Conservation (phyloP, 2,888 invertebrate genomes). For the Geophilus truncorum region DNA sequence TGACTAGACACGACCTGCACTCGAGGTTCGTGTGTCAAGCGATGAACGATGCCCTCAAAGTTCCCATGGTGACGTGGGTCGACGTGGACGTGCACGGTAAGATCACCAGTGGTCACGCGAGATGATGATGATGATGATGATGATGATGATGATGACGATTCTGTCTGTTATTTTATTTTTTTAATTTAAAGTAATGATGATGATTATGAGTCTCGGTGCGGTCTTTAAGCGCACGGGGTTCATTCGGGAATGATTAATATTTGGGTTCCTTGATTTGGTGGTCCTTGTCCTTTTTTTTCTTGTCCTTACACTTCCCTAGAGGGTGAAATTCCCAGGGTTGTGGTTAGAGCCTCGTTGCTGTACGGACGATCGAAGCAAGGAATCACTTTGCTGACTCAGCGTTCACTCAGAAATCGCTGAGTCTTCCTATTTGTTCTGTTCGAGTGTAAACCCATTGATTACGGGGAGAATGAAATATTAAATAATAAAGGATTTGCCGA, state of each 20-base stretch:
- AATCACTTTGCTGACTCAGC: background rate
- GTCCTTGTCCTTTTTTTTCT: background rate
- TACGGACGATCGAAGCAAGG: background rate
- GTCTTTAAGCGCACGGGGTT: background rate
- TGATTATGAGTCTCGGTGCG: too few relatives aligned
- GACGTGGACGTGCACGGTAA: slow-evolving; percentile 69
- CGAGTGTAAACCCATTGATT: background rate
- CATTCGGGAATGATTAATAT: background rate
- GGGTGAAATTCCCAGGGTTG: background rate
- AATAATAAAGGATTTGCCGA: too few relatives aligned
- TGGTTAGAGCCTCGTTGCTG: background rate
- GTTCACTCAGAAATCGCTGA: slow-evolving; percentile 6
- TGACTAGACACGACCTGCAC: slow-evolving; percentile 66
- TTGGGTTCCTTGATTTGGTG: background rate
- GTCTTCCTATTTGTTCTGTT: background rate
- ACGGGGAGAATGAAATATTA: background rate
- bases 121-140: slow-evolving; percentile 39
- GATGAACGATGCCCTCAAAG: slow-evolving; percentile 60
- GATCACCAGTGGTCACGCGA: too few relatives aligned
- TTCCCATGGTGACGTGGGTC: slow-evolving; percentile 49
- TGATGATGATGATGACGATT: background rate
- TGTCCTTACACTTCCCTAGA: background rate
- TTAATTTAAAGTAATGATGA: background rate
- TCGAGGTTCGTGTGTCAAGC: slow-evolving; percentile 68
- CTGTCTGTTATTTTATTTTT: background rate